Base-by-base conservation (phyloP, 2,113 vertebrate genomes). In the Marcusenius ussheri region DNA sequence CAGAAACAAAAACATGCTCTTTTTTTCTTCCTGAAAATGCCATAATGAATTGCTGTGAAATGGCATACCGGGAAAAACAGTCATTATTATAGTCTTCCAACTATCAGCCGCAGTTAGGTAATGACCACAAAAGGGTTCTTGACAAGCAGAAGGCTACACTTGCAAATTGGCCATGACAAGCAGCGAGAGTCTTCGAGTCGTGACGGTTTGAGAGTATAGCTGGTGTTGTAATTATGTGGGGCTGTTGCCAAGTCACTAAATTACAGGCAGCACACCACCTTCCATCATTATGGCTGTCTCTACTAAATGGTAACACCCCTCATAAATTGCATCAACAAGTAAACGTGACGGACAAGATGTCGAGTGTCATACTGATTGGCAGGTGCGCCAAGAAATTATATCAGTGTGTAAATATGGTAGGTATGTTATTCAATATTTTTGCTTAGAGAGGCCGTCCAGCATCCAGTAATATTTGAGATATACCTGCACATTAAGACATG, bases 81-180 rank as follows among this genome's bases (percentile, higher is more conserved):
- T 86, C 24, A 86, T 86, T 49, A 47, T 86, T 50, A 27, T 27
- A n/a, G 10, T n/a, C n/a, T 86, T 86, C 45, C n/a, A 50, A 49
- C 83, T 86, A 49, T 86, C 83, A 50, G 24, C 45, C 24, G 0
- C 47, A 47, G 83, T 47, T 86, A 24, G 83, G 83, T n/a, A 86
- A 86, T 86, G 46, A 50, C 83, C 83, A 49, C 83, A 86, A 50
- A 86, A 86, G 24, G 45, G 83, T 50, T 86, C 47, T 35, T 86
- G 83, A 86, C 83, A 86, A 49, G 83, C 45, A 49, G 45, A 86
- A 49, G 19, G 35, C 31, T 19, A 80, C 31, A 39, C 15, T 42
- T 6, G 83, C 47, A 27, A 86, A 86, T 86, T n/a, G 83, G 45
- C 83, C 47, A 15, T 86, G 83, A 86, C 83, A 86, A 86, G n/a